Evolutionary conservation across 2,888 invertebrate genomes (phyloP).

Genomic region (Thymelicus acteon): DNA sequence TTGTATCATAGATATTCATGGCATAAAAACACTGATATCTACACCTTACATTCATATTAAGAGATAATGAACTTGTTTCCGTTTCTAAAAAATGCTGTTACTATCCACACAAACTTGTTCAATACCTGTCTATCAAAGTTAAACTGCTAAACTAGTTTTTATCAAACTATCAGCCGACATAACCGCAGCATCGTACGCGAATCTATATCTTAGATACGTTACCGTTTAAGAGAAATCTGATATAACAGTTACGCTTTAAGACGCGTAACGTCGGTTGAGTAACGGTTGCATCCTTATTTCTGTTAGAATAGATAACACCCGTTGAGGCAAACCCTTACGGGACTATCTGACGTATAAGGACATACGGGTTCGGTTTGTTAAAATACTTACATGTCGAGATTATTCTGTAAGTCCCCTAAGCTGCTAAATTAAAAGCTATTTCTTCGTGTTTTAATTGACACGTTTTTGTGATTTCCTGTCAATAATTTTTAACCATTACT

Average conservation of each 20-base stretch:
- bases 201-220: slow-evolving; percentile 42
- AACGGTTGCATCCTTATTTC: slow-evolving; percentile 45
- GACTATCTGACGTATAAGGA: slow-evolving; percentile 28
- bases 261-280: slow-evolving; percentile 44
- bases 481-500: too few species aligned
- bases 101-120: background rate
- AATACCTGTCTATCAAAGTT: slow-evolving; percentile 9
- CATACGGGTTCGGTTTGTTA: slow-evolving; percentile 33
- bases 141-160: slow-evolving; percentile 10
- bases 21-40: too few species aligned
- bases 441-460: too few species aligned
- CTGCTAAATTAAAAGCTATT: background rate
- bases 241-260: slow-evolving; percentile 49
- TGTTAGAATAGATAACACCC: slow-evolving; percentile 36
- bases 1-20: too few species aligned
- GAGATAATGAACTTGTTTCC: too few species aligned
- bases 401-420: slow-evolving; percentile 29
- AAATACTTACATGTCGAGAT: slow-evolving; percentile 28
- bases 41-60: too few species aligned
- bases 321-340: slow-evolving; percentile 27
- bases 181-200: slow-evolving; percentile 54
- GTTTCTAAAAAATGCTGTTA: background rate
- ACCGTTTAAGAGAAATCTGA: slow-evolving; percentile 36
- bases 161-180: slow-evolving; percentile 52
- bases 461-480: too few species aligned